A percentile compares a stretch with the other conserved stretches of the same genome.
Evolutionary conservation across 2,113 vertebrate species (phyloP).

Genomic region (Probosciger aterrimus): DNA sequence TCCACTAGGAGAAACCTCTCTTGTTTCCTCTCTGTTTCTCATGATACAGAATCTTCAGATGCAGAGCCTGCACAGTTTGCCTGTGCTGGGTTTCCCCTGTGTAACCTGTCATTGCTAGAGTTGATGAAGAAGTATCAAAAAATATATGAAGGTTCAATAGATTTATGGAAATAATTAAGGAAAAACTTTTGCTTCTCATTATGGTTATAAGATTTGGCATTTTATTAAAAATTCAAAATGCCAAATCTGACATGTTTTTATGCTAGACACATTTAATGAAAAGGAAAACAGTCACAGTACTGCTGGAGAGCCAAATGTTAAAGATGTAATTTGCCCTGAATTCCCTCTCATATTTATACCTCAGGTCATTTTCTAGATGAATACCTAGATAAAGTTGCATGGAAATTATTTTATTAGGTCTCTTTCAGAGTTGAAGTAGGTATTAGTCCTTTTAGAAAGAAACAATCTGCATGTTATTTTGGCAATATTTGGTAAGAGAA

Average conservation of each 20-base stretch:
- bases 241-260: not conserved
- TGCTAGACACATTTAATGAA: not conserved
- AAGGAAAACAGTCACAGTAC: not conserved
- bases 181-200: not conserved
- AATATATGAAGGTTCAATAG: not conserved
- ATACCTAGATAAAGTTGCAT: not conserved
- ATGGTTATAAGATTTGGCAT: not conserved
- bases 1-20: not conserved
- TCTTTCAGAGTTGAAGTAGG: not conserved
- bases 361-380: not conserved
- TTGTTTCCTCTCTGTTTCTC: not conserved
- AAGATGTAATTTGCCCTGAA: not conserved
- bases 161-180: not conserved
- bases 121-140: not conserved
- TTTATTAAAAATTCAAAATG: not conserved
- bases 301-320: not conserved
- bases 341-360: not conserved
- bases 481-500: not conserved
- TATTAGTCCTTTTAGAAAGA: not conserved
- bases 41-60: not conserved
- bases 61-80: not conserved
- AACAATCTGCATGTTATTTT: not conserved
- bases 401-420: not conserved
- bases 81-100: not conserved
- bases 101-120: not conserved